Evolutionary conservation across 1,140 invertebrate genomes (phyloP).

Genomic region (Drosophila watanabei): DNA sequence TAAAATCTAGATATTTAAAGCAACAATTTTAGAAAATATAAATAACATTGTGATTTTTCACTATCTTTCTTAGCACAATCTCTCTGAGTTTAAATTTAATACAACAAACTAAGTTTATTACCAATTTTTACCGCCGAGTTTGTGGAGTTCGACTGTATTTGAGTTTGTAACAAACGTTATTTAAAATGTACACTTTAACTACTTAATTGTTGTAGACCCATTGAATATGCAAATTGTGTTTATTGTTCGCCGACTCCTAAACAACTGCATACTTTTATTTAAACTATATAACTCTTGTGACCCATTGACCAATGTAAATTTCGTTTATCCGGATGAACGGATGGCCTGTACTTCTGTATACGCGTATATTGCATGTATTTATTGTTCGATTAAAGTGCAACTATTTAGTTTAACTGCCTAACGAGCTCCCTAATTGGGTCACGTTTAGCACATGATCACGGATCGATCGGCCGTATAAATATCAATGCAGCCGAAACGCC

Average conservation of each 20-base stretch:
- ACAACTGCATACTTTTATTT: constrained; percentile 10
- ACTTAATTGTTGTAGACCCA: constrained; percentile 7
- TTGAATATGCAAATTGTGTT: constrained; percentile 18
- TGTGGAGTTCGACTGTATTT: constrained; percentile 18
- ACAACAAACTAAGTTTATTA: background rate
- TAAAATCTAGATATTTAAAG: background rate
- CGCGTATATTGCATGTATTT: constrained; percentile 77
- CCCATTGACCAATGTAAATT: constrained; percentile 58
- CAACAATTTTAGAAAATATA: background rate
- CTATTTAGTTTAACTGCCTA: constrained; percentile 76
- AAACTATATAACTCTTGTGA: constrained; percentile 34
- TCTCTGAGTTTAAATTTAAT: background rate
- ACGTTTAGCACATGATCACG: constrained; percentile 12
- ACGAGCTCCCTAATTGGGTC: constrained; percentile 30
- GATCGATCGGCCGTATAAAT: constrained; percentile 39
- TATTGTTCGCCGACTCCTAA: constrained; percentile 6
- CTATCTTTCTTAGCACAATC: background rate
- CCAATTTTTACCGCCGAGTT: background rate
- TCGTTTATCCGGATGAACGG: constrained; percentile 56
- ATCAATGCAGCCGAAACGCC: background rate
- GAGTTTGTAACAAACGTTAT: constrained; percentile 15
- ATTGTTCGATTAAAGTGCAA: constrained; percentile 81
- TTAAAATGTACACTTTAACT: constrained; percentile 15
- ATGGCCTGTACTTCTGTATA: constrained; percentile 58
- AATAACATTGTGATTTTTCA: background rate